A percentile compares a stretch with the other conserved stretches of the same genome.
Evolutionary conservation across 2,797 vertebrate genomes (phyloP).

Genomic region (Lophius americanus): DNA sequence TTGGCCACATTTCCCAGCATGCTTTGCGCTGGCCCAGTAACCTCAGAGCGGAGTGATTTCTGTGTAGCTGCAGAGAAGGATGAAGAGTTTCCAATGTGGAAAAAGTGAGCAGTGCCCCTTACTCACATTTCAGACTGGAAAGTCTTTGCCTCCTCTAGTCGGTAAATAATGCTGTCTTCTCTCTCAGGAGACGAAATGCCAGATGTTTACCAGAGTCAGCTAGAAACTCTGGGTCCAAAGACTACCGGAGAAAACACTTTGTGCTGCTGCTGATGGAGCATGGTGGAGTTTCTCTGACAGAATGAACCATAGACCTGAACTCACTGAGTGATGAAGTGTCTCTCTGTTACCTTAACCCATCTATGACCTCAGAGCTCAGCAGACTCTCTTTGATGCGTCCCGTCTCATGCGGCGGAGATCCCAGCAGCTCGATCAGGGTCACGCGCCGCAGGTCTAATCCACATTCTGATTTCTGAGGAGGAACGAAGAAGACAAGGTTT

Average conservation of each 20-base stretch:
- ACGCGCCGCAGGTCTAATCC: constrained; percentile 90
- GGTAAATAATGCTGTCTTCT: constrained; percentile 36
- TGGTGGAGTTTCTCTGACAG: not conserved
- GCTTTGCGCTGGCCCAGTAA: constrained; percentile 13
- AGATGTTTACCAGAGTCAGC: too few relatives aligned
- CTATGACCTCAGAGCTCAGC: constrained; percentile 85
- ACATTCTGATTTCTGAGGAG: constrained; percentile 86
- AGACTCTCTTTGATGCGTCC: constrained; percentile 89
- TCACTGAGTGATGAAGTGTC: constrained; percentile 5
- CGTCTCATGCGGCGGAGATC: constrained; percentile 85
- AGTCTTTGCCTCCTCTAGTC: not conserved
- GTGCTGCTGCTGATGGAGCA: not conserved
- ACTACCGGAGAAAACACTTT: too few relatives aligned
- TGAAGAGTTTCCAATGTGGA: constrained; percentile 59
- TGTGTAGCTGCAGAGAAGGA: constrained; percentile 27
- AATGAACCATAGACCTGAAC: constrained; percentile 4
- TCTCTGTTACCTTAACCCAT: constrained; percentile 88
- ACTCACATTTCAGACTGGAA: constrained; percentile 29
- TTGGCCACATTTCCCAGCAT: constrained; percentile 19
- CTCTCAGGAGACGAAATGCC: not conserved
- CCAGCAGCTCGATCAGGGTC: constrained; percentile 90
- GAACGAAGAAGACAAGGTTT: not conserved
- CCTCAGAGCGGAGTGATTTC: constrained; percentile 17
- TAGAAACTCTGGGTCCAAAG: too few relatives aligned
- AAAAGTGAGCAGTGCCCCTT: constrained; percentile 53